Evolutionary conservation across 2,888 invertebrate species (phyloP).

Genomic region (Tortrix viridana): DNA sequence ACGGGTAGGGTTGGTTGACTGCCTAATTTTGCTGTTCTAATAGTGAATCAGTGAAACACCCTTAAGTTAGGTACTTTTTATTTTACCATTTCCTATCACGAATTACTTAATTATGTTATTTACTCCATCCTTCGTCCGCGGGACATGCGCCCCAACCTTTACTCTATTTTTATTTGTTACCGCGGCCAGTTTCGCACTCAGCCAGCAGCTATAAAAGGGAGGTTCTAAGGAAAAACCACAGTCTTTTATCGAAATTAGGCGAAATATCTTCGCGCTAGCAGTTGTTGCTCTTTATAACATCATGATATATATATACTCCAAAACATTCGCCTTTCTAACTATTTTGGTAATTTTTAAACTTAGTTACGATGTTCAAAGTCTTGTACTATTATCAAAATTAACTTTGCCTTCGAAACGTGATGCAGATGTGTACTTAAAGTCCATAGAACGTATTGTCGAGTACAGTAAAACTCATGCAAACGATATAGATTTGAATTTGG

Average conservation of each 20-base stretch:
- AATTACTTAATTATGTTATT: no score
- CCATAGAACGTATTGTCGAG: slow-evolving; percentile 49
- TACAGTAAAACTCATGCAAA: slow-evolving; percentile 49
- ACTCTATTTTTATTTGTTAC: slow-evolving; percentile 33
- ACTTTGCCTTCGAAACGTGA: slow-evolving; percentile 50
- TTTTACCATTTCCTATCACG: no score
- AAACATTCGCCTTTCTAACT: background rate
- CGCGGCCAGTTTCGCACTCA: slow-evolving; percentile 19
- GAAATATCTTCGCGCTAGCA: slow-evolving; percentile 38
- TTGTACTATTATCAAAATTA: background rate
- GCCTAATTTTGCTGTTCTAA: no score
- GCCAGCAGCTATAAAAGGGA: slow-evolving; percentile 41
- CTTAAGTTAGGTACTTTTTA: no score
- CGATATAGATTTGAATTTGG: slow-evolving; percentile 55
- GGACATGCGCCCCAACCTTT: background rate
- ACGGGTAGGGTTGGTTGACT: no score
- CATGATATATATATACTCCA: slow-evolving; percentile 2
- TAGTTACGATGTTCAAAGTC: slow-evolving; percentile 11
- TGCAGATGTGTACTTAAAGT: slow-evolving; percentile 49
- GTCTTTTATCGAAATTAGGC: slow-evolving; percentile 47
- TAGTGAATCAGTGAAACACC: no score
- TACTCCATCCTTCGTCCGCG: background rate
- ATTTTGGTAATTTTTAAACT: slow-evolving; percentile 8
- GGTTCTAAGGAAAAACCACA: slow-evolving; percentile 43
- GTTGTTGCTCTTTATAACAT: background rate